Evolutionary conservation across 2,888 invertebrate species (phyloP).

Genomic region (Imbricaverruca yamaguchii): DNA sequence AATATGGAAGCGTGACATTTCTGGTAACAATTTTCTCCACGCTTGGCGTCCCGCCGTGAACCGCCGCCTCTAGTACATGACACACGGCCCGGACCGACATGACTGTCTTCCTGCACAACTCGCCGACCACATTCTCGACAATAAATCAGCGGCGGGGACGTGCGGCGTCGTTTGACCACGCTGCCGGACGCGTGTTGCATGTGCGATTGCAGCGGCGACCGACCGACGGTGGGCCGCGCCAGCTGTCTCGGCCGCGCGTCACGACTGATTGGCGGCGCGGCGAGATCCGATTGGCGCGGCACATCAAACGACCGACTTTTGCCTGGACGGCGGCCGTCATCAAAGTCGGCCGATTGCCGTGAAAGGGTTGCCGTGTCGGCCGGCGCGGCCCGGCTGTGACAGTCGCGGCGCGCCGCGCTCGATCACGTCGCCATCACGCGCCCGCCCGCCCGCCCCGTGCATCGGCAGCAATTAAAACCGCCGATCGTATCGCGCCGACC

Average conservation of each 20-base stretch:
- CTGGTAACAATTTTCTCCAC: too few relatives aligned
- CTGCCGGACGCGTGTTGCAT: background rate
- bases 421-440: background rate
- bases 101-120: too few relatives aligned
- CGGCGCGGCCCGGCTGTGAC: background rate
- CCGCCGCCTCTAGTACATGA: too few relatives aligned
- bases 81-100: too few relatives aligned
- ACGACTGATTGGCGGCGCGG: background rate
- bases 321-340: background rate
- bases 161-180: background rate
- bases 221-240: background rate
- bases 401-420: background rate
- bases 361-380: conserved; percentile 17
- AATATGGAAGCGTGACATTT: too few relatives aligned
- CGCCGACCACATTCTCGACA: background rate
- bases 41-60: too few relatives aligned
- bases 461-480: conserved; percentile 6
- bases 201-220: background rate
- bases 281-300: conserved; percentile 5
- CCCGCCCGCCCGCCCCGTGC: background rate
- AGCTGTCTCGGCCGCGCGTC: background rate
- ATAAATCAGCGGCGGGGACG: background rate
- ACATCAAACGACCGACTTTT: conserved; percentile 4
- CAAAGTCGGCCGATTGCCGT: conserved; percentile 5
- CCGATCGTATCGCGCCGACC: background rate